Evolutionary conservation across 2,888 invertebrate genomes (phyloP).

Genomic region (Apamea crenata): DNA sequence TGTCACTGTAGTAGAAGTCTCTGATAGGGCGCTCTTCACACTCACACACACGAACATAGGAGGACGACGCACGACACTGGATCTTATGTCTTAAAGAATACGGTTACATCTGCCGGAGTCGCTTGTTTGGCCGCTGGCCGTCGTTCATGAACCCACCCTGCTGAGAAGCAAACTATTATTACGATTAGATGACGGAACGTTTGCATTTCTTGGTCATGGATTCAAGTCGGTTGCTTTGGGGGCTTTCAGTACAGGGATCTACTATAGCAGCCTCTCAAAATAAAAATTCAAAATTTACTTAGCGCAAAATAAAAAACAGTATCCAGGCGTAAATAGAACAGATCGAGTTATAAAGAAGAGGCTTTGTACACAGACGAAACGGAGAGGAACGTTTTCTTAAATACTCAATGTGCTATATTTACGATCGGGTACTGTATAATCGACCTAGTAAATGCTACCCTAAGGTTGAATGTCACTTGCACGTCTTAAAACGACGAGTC

Average conservation of each 20-base stretch:
- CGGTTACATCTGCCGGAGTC: constrained; percentile 86
- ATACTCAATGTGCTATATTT: constrained; percentile 14
- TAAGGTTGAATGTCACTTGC: neutral
- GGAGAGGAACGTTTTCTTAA: neutral
- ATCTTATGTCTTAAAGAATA: constrained; percentile 67
- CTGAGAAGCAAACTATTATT: constrained; percentile 59
- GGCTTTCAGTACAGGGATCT: neutral
- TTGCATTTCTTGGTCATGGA: neutral
- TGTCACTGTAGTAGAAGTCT: constrained; percentile 85
- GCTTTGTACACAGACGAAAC: neutral
- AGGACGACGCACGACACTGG: constrained; percentile 79
- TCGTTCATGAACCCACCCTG: constrained; percentile 89
- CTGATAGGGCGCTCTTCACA: constrained; percentile 79
- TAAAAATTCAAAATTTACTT: neutral
- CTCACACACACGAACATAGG: constrained; percentile 85
- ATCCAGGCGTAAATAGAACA: constrained; percentile 11
- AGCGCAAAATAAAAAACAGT: constrained; percentile 1
- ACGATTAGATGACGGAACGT: constrained; percentile 32
- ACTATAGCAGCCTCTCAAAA: neutral
- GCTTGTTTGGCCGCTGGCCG: constrained; percentile 89
- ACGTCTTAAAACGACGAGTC: neutral
- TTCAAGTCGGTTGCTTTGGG: neutral
- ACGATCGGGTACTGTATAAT: constrained; percentile 9
- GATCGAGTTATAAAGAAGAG: neutral
- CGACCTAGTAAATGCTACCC: neutral